Percentiles rank a stretch among this genome's conserved stretches.
phyloP scores from a whole-genome alignment of 2,888 invertebrate species.

The Epinotia nisella region DNA sequence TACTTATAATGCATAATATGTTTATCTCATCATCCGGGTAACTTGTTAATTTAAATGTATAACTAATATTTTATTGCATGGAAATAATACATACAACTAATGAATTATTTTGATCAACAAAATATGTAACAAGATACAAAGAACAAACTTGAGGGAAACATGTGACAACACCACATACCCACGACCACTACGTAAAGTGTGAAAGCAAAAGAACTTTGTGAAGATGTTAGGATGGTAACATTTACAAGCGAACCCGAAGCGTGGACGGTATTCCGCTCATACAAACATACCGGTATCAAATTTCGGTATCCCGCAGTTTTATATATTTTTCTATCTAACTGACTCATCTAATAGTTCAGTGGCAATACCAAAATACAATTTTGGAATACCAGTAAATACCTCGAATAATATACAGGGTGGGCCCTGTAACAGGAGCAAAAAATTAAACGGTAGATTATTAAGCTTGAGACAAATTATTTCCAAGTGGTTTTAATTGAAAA shows the following conservation, averaged over 20 bases:
- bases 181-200: background rate
- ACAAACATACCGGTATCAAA: too few relatives aligned
- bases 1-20: background rate
- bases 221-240: background rate
- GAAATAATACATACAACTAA: slow-evolving; percentile 1
- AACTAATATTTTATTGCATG: background rate
- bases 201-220: background rate
- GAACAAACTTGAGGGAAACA: slow-evolving; percentile 7
- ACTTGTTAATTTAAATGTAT: background rate
- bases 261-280: too few relatives aligned
- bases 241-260: background rate
- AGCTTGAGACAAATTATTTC: too few relatives aligned
- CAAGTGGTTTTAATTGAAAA: too few relatives aligned
- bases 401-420: too few relatives aligned
- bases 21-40: background rate
- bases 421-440: too few relatives aligned
- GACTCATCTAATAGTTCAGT: too few relatives aligned
- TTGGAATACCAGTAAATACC: too few relatives aligned
- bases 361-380: too few relatives aligned
- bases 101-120: slow-evolving; percentile 23
- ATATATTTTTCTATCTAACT: background rate
- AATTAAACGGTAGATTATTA: too few relatives aligned
- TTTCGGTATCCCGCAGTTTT: background rate
- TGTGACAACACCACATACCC: background rate
- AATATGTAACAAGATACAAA: slow-evolving; percentile 6